These are phyloP conservation scores for Clupea harengus DNA, from an alignment of 2,113 vertebrate species.

Conservation along the genomic window DNA sequence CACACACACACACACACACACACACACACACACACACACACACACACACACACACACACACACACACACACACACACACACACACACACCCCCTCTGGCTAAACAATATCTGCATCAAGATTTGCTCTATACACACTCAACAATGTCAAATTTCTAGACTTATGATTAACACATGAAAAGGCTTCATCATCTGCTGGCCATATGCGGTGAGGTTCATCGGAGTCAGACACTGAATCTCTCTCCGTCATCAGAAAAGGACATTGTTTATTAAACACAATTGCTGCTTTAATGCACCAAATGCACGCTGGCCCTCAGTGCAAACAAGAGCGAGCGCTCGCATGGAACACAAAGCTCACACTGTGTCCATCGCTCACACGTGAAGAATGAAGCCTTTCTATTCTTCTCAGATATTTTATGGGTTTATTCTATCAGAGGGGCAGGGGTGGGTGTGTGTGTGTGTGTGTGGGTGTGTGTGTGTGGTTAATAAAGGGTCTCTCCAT, in stretches of 20 bases:
- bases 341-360: neutral
- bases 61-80: too few species aligned
- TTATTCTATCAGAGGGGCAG: neutral
- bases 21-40: too few species aligned
- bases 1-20: too few species aligned
- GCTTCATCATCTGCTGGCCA: neutral
- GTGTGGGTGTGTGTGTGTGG: neutral
- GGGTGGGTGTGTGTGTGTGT: neutral
- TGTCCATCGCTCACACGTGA: neutral
- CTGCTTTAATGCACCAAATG: neutral
- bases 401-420: conserved; percentile 4
- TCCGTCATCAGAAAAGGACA: neutral
- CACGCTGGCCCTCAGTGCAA: neutral
- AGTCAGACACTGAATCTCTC: neutral
- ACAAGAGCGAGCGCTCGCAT: neutral
- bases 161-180: neutral
- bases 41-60: too few species aligned
- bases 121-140: neutral
- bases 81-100: neutral
- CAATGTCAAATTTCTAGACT: neutral
- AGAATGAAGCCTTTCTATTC: conserved; percentile 11
- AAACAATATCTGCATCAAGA: neutral
- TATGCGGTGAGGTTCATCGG: neutral
- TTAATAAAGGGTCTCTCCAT: neutral
- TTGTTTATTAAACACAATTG: neutral